phyloP scores from a whole-genome alignment of 2,888 invertebrate species.

The Dryocosmus kuriphilus region DNA sequence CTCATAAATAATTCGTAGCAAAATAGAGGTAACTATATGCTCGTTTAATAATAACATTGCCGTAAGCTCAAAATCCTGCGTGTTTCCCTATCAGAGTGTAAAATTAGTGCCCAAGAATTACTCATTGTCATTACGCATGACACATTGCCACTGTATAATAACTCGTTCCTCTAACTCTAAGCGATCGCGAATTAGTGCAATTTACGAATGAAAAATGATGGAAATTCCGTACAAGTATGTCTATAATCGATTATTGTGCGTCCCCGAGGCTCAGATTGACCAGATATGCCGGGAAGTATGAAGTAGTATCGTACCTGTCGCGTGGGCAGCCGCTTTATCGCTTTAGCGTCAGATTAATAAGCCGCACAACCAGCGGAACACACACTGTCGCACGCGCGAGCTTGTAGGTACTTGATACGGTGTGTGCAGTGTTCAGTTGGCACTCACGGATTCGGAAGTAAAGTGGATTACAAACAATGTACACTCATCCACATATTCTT shows the following conservation, averaged over 20 bases:
- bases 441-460: constrained; percentile 14
- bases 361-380: constrained; percentile 57
- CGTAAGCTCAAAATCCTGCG: too few relatives aligned
- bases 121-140: not conserved
- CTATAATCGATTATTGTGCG: constrained; percentile 53
- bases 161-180: not conserved
- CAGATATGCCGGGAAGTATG: constrained; percentile 57
- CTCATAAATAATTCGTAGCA: not conserved
- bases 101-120: constrained; percentile 2
- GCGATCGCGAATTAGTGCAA: constrained; percentile 1
- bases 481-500: constrained; percentile 12
- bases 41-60: not conserved
- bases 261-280: constrained; percentile 39
- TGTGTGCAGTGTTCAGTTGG: too few relatives aligned
- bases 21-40: not conserved
- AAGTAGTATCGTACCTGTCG: constrained; percentile 69
- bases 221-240: constrained; percentile 42
- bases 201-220: constrained; percentile 15
- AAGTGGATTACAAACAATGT: constrained; percentile 30
- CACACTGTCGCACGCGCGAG: constrained; percentile 48
- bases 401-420: not conserved
- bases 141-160: not conserved
- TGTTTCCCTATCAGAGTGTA: not conserved
- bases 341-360: constrained; percentile 74
- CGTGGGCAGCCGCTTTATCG: constrained; percentile 72